Base-by-base conservation (phyloP, 2,797 vertebrate genomes). In the Danio aesculapii region DNA sequence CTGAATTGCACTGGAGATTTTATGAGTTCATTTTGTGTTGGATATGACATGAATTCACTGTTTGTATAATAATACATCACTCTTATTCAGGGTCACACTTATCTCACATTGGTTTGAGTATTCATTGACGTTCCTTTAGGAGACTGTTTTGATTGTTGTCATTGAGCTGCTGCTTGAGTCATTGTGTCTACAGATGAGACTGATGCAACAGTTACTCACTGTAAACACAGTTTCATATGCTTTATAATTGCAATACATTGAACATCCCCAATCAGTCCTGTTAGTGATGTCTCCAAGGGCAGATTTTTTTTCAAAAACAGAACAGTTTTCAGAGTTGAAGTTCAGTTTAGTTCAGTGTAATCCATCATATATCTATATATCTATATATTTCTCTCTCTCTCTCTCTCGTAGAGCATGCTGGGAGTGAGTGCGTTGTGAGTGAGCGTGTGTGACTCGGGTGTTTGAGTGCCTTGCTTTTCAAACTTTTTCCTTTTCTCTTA, bases 121-220 rank as follows among this genome's bases (percentile, higher is more conserved):
- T 10, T 50, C 12, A 41, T 57, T 76, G n/a, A 76, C 49, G 12
- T 66, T 21, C 10, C 59, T 58, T 59, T 12, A 69, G 14, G 21
- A 14, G 55, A 61, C 64, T 76, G 71, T 75, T 75, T 50, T 69
- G 75, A 49, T 41, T 49, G 49, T 66, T 55, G 50, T 43, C 61
- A 44, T 76, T 66, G 30, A 76, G 74, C 62, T 76, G 61, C 57
- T 61, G 46, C 50, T 62, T 61, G 57, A 74, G 41, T 46, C 41
- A 39, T 69, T 77, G 62, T 66, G 53, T 58, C 43, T 67, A 8
- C 47, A 47, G 43, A 58, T 41, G 16, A 77, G 52, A 46, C 70
- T 6, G 43, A 52, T 46, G 41, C 52, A 57, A 21, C 50, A 66
- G 62, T 76, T 47, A 64, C 14, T 74, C 63, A 57, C 12, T 58